Evolutionary conservation across 2,888 invertebrate species (phyloP), one percentile per base, ranked within the genome.

Genomic region (Eilema caniola): DNA sequence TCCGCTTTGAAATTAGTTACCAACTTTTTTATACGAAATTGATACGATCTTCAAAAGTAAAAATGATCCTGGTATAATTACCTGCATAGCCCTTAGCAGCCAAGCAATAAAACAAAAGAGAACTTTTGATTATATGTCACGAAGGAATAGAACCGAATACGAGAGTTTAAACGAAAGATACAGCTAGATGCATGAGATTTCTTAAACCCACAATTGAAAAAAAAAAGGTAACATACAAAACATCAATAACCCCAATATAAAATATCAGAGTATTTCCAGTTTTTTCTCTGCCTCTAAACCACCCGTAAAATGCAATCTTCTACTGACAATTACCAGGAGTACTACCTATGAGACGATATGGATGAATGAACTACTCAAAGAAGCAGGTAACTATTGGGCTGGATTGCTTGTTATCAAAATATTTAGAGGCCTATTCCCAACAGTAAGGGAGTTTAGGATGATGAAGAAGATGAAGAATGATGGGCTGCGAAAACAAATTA

Each of bases 1-100:
- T 80, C 73, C 81, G 67, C 78, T 80, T 79, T 80, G 67, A 79
- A 79, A 79, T 79, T 80, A 79, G 81, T 80, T 75, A 68, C 31
- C 61, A 78, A 78, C 78, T 80, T 79, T 60, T 77, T 73, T 76
- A 62, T 23, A 28, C 28, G 61, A 70, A 80, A 78, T 71, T 75
- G 79, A 79, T 79, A 78, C 73, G 66, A 77, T 80, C 75, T 74
- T 69, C 33, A 80, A 72, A 82, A 72, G 78, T 71, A 74, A 80
- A 72, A 71, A 24, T 47, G 59, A 67, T 70, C 33, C 14, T 31
- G 62, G 66, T 69, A 33, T 37, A 37, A 14, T 37, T 37, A 37
- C 37, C 12, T 37, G 3, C 12, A 16, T 1, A 14, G 41, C 14
- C 41, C 14, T 37, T 41, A 16, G 4, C 16, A 20, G 20, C 47